phyloP scores from a whole-genome alignment of 2,888 invertebrate species.

The Troides helena region DNA sequence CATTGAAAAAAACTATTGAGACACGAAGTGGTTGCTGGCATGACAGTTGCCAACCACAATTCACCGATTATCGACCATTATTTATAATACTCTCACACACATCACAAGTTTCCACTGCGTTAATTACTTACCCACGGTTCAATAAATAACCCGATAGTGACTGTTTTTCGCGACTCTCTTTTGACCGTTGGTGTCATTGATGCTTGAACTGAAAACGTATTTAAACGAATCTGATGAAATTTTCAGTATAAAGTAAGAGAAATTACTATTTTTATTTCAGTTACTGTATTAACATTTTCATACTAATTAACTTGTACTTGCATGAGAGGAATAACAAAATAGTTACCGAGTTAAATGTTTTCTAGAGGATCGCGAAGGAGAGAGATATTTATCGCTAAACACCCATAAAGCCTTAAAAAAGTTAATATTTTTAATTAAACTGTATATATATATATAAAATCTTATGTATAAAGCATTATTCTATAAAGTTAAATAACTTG shows the following conservation, averaged over 20 bases:
- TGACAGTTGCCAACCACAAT: slow-evolving; percentile 27
- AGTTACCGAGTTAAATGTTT: too few relatives aligned
- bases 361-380: too few relatives aligned
- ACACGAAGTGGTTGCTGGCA: slow-evolving; percentile 14
- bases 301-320: too few relatives aligned
- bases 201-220: not conserved
- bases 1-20: slow-evolving; percentile 22
- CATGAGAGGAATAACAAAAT: too few relatives aligned
- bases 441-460: too few relatives aligned
- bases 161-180: not conserved
- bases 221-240: not conserved
- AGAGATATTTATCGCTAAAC: too few relatives aligned
- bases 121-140: slow-evolving; percentile 26
- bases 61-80: slow-evolving; percentile 26
- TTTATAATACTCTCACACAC: slow-evolving; percentile 21
- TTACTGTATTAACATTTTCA: too few relatives aligned
- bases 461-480: too few relatives aligned
- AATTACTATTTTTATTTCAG: too few relatives aligned
- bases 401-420: too few relatives aligned
- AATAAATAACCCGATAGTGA: slow-evolving; percentile 4
- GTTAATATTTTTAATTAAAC: too few relatives aligned
- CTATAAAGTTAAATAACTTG: too few relatives aligned
- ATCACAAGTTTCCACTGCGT: slow-evolving; percentile 27
- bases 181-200: not conserved
- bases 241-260: not conserved